phyloP scores from a whole-genome alignment of 1,140 invertebrate species.

The Helicorthomorpha holstii region DNA sequence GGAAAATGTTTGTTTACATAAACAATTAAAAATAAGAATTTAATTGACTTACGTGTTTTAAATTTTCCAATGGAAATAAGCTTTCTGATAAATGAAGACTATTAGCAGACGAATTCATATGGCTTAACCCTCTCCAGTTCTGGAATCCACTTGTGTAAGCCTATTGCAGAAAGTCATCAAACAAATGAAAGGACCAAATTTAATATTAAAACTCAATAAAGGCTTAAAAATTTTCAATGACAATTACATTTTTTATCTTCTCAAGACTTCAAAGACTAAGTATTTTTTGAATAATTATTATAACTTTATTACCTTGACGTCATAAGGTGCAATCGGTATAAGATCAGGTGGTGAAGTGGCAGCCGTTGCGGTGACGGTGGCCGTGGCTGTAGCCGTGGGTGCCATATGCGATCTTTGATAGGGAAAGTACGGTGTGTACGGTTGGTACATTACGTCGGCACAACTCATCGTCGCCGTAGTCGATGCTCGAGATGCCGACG shows the following conservation, averaged over 20 bases:
- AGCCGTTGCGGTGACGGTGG: not conserved
- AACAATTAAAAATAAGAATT: too few relatives aligned
- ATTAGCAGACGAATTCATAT: not conserved
- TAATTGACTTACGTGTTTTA: not conserved
- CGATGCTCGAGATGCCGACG: not conserved
- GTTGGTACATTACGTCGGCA: slow-evolving; percentile 14
- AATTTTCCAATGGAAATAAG: not conserved
- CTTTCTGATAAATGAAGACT: not conserved
- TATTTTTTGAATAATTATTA: too few relatives aligned
- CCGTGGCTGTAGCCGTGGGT: not conserved
- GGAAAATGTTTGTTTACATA: too few relatives aligned
- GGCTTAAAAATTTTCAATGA: too few relatives aligned
- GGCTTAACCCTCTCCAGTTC: not conserved
- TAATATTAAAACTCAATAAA: too few relatives aligned
- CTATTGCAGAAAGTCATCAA: not conserved
- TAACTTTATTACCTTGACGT: not conserved
- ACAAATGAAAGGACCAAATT: not conserved
- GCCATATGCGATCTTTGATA: not conserved
- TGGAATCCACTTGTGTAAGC: not conserved
- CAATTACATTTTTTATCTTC: too few relatives aligned
- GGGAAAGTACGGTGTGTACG: slow-evolving; percentile 13
- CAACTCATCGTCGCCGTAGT: slow-evolving; percentile 11
- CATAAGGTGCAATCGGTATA: not conserved
- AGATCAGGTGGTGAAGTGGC: not conserved
- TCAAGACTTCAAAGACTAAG: too few relatives aligned